Conservation (phyloP, 30 jellyfish, hydroid and myxozoan genomes). For the Hydractinia symbiolongicarpus region DNA sequence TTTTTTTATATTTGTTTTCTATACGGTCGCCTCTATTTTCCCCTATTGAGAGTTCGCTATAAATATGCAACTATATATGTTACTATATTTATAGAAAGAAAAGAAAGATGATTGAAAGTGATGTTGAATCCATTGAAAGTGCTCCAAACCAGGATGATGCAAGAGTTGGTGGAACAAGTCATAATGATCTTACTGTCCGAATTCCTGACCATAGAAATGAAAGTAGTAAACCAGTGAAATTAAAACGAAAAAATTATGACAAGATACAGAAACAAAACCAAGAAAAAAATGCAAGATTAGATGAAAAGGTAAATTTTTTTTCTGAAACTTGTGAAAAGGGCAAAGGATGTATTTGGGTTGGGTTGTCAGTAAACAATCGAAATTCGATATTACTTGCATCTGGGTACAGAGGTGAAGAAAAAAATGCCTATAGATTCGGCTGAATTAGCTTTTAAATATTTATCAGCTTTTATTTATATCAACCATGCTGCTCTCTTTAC, state of each 20-base stretch:
- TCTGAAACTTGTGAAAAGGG: too few species aligned
- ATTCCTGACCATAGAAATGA: conserved; percentile 1
- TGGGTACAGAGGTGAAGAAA: too few species aligned
- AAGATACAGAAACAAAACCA: neutral
- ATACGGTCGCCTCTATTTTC: neutral
- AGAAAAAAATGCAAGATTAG: conserved; percentile 5
- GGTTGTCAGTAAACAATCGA: too few species aligned
- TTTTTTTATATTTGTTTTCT: neutral
- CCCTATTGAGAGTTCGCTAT: neutral
- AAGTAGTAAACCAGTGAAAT: conserved; percentile 11
- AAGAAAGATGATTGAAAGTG: neutral
- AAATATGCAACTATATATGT: neutral
- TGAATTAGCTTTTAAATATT: too few species aligned
- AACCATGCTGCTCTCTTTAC: too few species aligned
- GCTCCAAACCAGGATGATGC: neutral
- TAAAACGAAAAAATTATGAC: conserved; percentile 4
- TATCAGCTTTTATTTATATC: too few species aligned
- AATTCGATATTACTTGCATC: too few species aligned
- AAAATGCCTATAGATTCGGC: too few species aligned
- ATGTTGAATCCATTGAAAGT: conserved; percentile 10
- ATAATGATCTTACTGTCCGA: neutral
- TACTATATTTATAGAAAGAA: neutral
- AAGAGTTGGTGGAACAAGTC: neutral
- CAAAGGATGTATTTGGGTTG: too few species aligned
- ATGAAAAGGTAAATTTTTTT: conserved; percentile 8